A percentile compares a stretch with the other conserved stretches of the same genome.
These are phyloP conservation scores for Meriones unguiculatus DNA, from an alignment of 2,113 vertebrate genomes.

Conservation along the genomic window DNA sequence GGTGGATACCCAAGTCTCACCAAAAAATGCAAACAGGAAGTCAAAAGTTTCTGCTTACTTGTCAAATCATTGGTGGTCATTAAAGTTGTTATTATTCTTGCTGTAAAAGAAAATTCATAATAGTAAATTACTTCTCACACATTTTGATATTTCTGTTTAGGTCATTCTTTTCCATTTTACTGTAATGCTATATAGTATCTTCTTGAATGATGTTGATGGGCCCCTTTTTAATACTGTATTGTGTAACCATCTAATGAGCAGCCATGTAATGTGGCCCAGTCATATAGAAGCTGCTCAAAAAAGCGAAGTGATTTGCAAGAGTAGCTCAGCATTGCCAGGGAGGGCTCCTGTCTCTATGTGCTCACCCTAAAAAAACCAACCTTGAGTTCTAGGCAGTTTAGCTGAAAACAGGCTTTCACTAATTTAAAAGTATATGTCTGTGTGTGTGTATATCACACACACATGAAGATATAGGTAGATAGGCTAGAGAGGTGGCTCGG, in stretches of 20 bases:
- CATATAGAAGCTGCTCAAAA: not conserved
- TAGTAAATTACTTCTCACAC: slow-evolving; percentile 30
- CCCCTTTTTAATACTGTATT: not conserved
- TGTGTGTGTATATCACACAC: not conserved
- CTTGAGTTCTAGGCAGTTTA: not conserved
- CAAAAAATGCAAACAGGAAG: not conserved
- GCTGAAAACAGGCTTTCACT: not conserved
- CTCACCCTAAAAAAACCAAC: not conserved
- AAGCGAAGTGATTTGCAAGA: not conserved
- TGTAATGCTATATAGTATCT: not conserved
- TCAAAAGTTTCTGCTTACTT: slow-evolving; percentile 87
- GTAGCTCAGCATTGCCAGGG: not conserved
- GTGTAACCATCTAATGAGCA: too few relatives aligned
- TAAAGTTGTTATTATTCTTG: slow-evolving; percentile 94
- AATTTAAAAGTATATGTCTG: not conserved
- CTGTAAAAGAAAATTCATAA: slow-evolving; percentile 86
- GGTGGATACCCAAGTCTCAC: not conserved
- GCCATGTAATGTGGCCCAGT: not conserved
- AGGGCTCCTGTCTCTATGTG: not conserved
- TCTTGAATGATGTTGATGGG: not conserved
- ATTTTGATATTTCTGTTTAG: not conserved
- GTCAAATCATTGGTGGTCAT: slow-evolving; percentile 93
- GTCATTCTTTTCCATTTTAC: not conserved
- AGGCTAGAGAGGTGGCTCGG: not conserved
- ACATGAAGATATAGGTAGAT: not conserved